These are phyloP conservation scores for Luscinia luscinia DNA, from an alignment of 2,797 vertebrate genomes.

Conservation along the genomic window DNA sequence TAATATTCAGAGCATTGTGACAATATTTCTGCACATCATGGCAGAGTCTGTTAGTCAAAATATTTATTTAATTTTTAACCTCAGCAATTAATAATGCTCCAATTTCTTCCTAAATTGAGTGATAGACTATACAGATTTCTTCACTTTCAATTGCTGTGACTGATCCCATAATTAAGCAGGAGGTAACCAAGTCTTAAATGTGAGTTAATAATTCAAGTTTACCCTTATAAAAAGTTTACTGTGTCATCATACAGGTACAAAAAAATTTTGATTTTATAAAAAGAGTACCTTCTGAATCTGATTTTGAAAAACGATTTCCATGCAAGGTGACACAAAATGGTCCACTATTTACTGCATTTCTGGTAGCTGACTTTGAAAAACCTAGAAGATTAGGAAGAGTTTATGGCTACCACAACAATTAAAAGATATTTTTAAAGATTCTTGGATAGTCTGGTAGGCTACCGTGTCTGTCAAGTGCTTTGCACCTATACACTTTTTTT, in stretches of 20 bases:
- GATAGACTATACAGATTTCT: background rate
- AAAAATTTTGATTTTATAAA: background rate
- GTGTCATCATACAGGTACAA: background rate
- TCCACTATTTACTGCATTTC: background rate
- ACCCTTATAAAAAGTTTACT: slow-evolving; percentile 4
- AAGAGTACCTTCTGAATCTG: background rate
- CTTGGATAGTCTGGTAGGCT: background rate
- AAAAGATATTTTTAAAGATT: background rate
- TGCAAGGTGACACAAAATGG: background rate
- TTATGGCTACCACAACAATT: background rate
- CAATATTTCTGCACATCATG: background rate
- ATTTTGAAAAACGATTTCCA: background rate
- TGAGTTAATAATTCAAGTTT: slow-evolving; percentile 49
- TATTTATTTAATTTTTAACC: background rate
- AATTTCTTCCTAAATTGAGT: background rate
- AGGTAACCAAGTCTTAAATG: slow-evolving; percentile 29
- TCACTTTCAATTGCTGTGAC: slow-evolving; percentile 8
- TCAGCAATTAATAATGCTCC: background rate
- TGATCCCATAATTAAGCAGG: slow-evolving; percentile 36
- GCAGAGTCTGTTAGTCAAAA: background rate
- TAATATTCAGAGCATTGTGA: background rate
- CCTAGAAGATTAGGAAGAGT: background rate
- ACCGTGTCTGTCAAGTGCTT: background rate
- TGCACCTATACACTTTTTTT: background rate
- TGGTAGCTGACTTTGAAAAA: background rate